Base-by-base conservation (phyloP, 2,113 vertebrate genomes). In the Pandion haliaetus region DNA sequence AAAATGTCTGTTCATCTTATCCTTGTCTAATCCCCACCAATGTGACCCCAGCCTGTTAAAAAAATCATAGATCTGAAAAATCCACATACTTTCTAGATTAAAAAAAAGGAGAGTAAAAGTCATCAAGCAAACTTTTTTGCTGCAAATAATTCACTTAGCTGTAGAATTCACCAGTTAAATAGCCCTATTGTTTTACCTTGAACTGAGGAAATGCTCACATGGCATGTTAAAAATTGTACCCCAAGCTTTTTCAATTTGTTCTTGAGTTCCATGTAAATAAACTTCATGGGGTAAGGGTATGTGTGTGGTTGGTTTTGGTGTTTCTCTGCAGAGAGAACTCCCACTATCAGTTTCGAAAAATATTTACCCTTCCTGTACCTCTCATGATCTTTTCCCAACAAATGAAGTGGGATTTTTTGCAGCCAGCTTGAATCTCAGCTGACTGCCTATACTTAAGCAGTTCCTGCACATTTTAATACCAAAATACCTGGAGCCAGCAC, bases 341-440 rank as follows among this genome's bases (percentile, higher is more conserved):
- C 42, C 24, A 59, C 38, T 74, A 83, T 83, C 63, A 92, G 25
- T 89, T 91, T 91, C 83, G 85, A 88, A 96, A 91, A 96, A 93
- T 29, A 94, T 89, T 71, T 81, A 73, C 63, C 57, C n/a, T 88
- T 80, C 63, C 69, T 34, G 6, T 78, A 71, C 12, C 14, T 73
- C 38, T 90, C 61, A 28, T 21, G 12, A 72, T 95, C 54, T 90
- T 86, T 81, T 66, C 31, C 21, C 45, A 54, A 28, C 3, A 95
- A 90, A 91, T 44, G n/a, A 78, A 93, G 40, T 16, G 32, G 14
- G 6, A 8, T 77, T 52, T 92, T 78, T 52, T 49, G 15, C 1
- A 8, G 20, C 18, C 36, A 47, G n/a, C 21, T 71, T 91, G 50
- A 84, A 21, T 63, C 45, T 91, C 69, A 69, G 17, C 24, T 79